Conservation (phyloP, 2,113 vertebrate species). For the Nycticryphes semicollaris region DNA sequence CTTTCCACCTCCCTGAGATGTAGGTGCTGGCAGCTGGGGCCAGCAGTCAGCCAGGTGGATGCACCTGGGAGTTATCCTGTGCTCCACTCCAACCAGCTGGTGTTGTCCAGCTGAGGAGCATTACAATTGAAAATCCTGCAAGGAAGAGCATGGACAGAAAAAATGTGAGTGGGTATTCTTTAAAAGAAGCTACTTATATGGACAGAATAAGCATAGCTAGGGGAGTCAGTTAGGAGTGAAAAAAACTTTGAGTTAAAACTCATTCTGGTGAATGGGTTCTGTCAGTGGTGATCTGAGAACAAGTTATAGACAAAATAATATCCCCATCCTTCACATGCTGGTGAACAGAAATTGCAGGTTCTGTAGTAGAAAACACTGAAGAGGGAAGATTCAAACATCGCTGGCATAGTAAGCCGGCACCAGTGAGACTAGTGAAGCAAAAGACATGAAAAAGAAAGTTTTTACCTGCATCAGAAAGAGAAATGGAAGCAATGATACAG, state of each 20-base stretch:
- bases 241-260: neutral
- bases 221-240: neutral
- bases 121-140: neutral
- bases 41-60: neutral
- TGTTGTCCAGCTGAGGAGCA: neutral
- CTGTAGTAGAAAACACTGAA: neutral
- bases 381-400: neutral
- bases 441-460: neutral
- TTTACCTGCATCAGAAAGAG: neutral
- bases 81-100: neutral
- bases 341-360: neutral
- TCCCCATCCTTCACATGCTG: rapidly evolving
- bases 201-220: neutral
- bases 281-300: neutral
- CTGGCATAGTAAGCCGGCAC: neutral
- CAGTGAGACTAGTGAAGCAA: neutral
- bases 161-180: neutral
- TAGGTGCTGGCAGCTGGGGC: neutral
- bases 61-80: neutral
- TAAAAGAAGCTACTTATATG: neutral
- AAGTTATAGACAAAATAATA: neutral
- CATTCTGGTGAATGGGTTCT: neutral
- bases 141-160: neutral
- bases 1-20: neutral
- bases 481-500: neutral